Base-by-base conservation (phyloP, 2,113 vertebrate species). In the Galbula dea region DNA sequence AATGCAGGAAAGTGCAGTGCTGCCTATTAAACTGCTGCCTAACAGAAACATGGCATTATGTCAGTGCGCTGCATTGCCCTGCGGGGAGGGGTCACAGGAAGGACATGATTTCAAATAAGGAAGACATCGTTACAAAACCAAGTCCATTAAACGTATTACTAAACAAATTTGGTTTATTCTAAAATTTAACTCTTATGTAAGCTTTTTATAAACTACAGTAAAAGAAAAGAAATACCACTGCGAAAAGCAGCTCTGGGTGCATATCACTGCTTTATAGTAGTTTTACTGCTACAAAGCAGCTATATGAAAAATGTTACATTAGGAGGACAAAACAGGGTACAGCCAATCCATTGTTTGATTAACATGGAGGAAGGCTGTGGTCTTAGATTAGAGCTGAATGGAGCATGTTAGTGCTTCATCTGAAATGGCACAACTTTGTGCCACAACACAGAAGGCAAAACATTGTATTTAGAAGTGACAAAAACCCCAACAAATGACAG, bases 241-340 rank as follows among this genome's bases (percentile, higher is more conserved):
- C 1, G 46, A 59, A 69, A 66, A 90, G 36, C 46, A 90, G 34
- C 32, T 55, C 10, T 39, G n/a, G 19, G 32, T 20, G 16, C 19
- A 24, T 8, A 24, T 15, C 9, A 7, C 41, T 41, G 41, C 27
- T 26, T n/a, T 36, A 0, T 3, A 41, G 15, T 39, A 80, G 88
- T 39, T 62, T 41, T 57, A 36, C 34, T n/a, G 30, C 55, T 46
- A 19, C 48, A 23, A 29, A 26, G 32, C 39, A 57, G 41, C 58
- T 39, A 36, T n/a, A 23, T 46, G 15, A 13, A 13, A 24, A 24
- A 26, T 17, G 14, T 19, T 10, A 1, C 39, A 5, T 5, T 4
- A 27, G 45, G 45, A 34, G 30, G 9, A 45, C 26, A 29, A 51
- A 5, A 74, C 0, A 0, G 16, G 12, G 10, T 0, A 29, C 34